These are phyloP conservation scores for Melanotaenia boesemani DNA, from an alignment of 2,797 vertebrate genomes.

Conservation along the genomic window DNA sequence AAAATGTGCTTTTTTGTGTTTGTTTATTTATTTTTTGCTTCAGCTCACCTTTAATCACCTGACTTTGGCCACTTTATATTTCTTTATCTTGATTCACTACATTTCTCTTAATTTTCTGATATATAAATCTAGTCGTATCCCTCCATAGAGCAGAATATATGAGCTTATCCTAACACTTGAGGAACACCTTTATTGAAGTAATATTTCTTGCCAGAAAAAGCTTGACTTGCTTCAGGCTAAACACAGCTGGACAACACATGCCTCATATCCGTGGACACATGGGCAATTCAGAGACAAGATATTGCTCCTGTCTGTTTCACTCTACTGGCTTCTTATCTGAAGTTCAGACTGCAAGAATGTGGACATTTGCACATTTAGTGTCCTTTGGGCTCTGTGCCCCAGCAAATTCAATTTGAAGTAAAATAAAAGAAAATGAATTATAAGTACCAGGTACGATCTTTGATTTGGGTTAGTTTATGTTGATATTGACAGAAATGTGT, in stretches of 20 bases:
- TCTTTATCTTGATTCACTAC: slow-evolving; percentile 1
- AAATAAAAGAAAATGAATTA: not conserved
- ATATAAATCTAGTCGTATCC: slow-evolving; percentile 6
- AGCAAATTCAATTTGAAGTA: not conserved
- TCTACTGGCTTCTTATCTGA: slow-evolving; percentile 44
- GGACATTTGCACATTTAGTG: slow-evolving; percentile 3
- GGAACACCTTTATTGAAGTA: slow-evolving; percentile 42
- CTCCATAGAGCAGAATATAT: slow-evolving; percentile 25
- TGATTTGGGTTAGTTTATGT: not conserved
- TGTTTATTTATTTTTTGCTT: not conserved
- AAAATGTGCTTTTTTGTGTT: not conserved
- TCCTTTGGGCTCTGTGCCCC: not conserved
- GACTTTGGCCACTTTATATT: not conserved
- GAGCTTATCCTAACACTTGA: slow-evolving; percentile 10
- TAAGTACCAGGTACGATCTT: not conserved
- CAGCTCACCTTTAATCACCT: not conserved
- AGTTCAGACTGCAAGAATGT: slow-evolving; percentile 12
- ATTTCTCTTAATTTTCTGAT: not conserved
- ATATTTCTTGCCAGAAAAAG: slow-evolving; percentile 43
- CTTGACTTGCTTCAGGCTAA: slow-evolving; percentile 45
- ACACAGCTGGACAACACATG: slow-evolving; percentile 78
- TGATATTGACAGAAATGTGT: not conserved
- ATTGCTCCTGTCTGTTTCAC: slow-evolving; percentile 42
- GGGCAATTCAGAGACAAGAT: slow-evolving; percentile 54
- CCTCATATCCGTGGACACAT: slow-evolving; percentile 44